Base-by-base conservation (phyloP, 2,888 invertebrate genomes). In the Brachylomia viminalis region DNA sequence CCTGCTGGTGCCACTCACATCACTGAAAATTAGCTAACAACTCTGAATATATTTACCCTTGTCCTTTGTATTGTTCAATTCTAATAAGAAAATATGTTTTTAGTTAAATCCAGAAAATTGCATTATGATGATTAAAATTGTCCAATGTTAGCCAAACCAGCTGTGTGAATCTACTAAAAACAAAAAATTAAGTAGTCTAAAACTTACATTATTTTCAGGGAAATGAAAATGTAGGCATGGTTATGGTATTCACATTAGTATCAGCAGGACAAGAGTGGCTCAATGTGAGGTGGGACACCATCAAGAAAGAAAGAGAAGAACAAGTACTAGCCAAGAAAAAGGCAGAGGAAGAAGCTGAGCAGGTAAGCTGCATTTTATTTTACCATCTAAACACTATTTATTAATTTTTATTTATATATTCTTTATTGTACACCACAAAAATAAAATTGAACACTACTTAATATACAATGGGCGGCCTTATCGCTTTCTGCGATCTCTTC, bases 201-300 rank as follows among this genome's bases (percentile, higher is more conserved):
- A 52, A n/a, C 1, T 13, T n/a, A 6, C 23, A 20, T 30, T 27
- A 54, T 70, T 77, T 82, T 72, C 71, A 98, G 98, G 98, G 98
- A 75, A 97, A 98, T 83, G 99, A 99, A 92, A 99, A 99, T 95
- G 92, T 99, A 72, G 99, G 99, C 2, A 99, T 99, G 98, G 99
- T 99, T 56, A 99, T 99, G 99, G 97, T 99, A 61, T 99, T 99
- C 93, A 99, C 99, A 42, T 94, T 99, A 88, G 99, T 99, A 17
- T 99, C 99, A 58, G 98, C 98, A 38, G 98, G 99, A 7, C 98
- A 99, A 92, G 99, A 99, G 94, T 99, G 99, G 98, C 96, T 99
- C 4, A 99, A 98, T 94, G 97, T 97, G 70, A 98, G 98, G 88
- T 98, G 98, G 97, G 99, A 99, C 92, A 97, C 97, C 54, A 97